Conservation (phyloP, 2,113 vertebrate genomes). For the Amazona guildingii region DNA sequence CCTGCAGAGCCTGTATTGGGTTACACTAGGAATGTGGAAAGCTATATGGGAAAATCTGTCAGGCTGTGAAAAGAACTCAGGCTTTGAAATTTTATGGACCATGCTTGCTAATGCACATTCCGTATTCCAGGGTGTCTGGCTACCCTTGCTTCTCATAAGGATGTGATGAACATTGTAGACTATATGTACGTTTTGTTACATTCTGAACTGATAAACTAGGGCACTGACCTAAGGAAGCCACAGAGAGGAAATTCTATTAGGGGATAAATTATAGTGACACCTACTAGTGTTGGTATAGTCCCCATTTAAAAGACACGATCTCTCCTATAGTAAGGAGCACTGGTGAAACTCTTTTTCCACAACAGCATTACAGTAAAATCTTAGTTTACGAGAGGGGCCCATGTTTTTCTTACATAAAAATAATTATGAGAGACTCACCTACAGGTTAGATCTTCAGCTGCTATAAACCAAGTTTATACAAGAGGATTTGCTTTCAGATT, state of each 20-base stretch:
- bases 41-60: slow-evolving; percentile 46
- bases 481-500: background rate
- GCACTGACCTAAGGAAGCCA: background rate
- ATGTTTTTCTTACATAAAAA: background rate
- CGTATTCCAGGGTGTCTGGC: slow-evolving; percentile 22
- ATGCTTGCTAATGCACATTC: slow-evolving; percentile 38
- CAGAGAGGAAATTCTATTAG: background rate
- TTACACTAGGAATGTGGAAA: slow-evolving; percentile 56
- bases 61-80: slow-evolving; percentile 26
- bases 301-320: background rate
- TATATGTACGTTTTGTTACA: background rate
- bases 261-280: background rate
- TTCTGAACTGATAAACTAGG: background rate
- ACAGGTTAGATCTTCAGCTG: background rate
- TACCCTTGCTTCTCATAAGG: background rate
- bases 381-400: background rate
- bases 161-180: background rate
- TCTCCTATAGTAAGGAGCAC: background rate
- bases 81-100: slow-evolving; percentile 51
- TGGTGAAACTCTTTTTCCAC: background rate
- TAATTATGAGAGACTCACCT: background rate
- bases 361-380: background rate
- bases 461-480: background rate
- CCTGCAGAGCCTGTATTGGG: slow-evolving; percentile 28
- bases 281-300: background rate